These are phyloP conservation scores for Trichonephila inaurata DNA, from an alignment of 1,140 invertebrate genomes.

Conservation along the genomic window DNA sequence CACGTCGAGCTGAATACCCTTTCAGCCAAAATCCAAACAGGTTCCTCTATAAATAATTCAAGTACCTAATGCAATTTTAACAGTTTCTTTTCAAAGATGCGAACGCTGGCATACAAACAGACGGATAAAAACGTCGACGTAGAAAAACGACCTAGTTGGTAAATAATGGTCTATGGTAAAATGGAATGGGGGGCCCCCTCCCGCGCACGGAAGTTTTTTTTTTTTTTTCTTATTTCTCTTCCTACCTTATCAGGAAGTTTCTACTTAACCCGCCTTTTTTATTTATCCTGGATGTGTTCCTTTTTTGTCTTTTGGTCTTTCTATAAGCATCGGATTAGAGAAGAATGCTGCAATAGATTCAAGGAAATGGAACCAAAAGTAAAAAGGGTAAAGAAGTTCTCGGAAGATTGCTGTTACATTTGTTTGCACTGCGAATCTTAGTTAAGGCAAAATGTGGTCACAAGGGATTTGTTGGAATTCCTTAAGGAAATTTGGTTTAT, in stretches of 20 bases:
- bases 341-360: constrained; percentile 4
- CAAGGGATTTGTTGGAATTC: background rate
- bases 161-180: constrained; percentile 75
- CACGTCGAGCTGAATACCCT: constrained; percentile 47
- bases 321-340: constrained; percentile 65
- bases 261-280: constrained; percentile 64
- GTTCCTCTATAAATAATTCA: constrained; percentile 69
- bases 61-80: constrained; percentile 72
- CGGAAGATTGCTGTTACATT: background rate
- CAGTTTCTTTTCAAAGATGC: constrained; percentile 60
- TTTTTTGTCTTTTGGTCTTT: constrained; percentile 32
- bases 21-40: constrained; percentile 60
- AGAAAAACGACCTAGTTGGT: constrained; percentile 65
- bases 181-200: background rate
- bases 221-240: background rate
- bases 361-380: constrained; percentile 44
- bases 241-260: constrained; percentile 62
- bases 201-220: background rate
- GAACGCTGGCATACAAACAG: constrained; percentile 28
- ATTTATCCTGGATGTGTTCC: constrained; percentile 6
- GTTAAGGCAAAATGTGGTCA: background rate
- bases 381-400: background rate
- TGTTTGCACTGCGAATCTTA: constrained; percentile 15
- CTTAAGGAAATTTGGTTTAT: background rate
- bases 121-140: constrained; percentile 56